Evolutionary conservation across 2,888 invertebrate genomes (phyloP).

Genomic region (Criorhina ranunculi): DNA sequence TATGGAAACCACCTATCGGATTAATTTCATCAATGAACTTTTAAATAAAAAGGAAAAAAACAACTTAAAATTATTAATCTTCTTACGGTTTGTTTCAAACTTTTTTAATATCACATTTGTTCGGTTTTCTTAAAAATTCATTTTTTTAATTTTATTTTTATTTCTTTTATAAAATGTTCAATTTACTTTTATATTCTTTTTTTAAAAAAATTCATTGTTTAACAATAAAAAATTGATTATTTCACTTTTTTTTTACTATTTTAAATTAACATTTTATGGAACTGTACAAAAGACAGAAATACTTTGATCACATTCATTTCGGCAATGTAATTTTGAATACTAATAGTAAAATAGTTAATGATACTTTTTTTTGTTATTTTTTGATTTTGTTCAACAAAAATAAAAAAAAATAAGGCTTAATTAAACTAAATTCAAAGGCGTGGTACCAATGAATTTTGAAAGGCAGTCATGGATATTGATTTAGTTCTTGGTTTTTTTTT

Average conservation of each 20-base stretch:
- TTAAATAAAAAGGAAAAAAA: conserved; percentile 52
- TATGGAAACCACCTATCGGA: conserved; percentile 67
- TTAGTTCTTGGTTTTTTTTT: conserved; percentile 24
- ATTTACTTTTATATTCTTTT: conserved; percentile 19
- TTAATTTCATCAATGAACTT: conserved; percentile 56
- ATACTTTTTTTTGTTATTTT: conserved; percentile 43
- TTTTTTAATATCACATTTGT: conserved; percentile 73
- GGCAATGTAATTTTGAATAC: conserved; percentile 65
- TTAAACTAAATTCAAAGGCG: conserved; percentile 70
- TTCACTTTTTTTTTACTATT: conserved; percentile 47
- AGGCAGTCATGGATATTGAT: conserved; percentile 73
- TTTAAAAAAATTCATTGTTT: conserved; percentile 42
- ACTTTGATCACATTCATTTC: conserved; percentile 64
- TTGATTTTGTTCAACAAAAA: conserved; percentile 44
- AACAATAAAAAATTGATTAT: conserved; percentile 60
- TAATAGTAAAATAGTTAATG: conserved; percentile 51
- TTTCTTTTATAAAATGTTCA: conserved; percentile 34
- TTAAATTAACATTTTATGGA: conserved; percentile 58
- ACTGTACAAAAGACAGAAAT: conserved; percentile 72
- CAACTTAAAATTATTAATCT: conserved; percentile 66
- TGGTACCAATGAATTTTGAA: conserved; percentile 71
- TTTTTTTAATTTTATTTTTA: conserved; percentile 31
- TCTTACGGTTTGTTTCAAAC: conserved; percentile 68
- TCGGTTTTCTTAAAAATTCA: conserved; percentile 44
- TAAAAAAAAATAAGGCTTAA: conserved; percentile 60